Conservation (phyloP, 2,888 invertebrate species). For the Bugula neritina region DNA sequence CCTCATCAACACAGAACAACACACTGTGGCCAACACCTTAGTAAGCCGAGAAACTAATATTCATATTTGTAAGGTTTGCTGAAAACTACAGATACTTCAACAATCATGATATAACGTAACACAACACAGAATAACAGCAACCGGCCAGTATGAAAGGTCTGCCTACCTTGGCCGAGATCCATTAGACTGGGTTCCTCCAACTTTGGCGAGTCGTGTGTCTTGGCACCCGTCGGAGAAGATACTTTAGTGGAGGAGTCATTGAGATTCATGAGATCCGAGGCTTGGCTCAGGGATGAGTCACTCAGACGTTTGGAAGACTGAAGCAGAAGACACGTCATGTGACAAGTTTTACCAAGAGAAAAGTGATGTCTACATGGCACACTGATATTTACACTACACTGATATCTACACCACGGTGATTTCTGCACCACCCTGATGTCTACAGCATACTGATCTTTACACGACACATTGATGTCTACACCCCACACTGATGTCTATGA, state of each 20-base stretch:
- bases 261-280: not conserved
- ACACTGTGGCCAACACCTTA: too few relatives aligned
- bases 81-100: too few relatives aligned
- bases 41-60: too few relatives aligned
- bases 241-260: not conserved
- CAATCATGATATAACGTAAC: too few relatives aligned
- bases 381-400: not conserved
- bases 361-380: not conserved
- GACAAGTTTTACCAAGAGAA: too few relatives aligned
- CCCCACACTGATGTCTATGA: not conserved
- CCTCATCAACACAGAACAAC: too few relatives aligned
- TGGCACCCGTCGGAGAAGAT: not conserved
- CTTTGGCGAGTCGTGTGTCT: not conserved
- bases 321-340: not conserved
- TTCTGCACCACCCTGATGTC: not conserved
- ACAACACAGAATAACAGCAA: too few relatives aligned
- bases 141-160: too few relatives aligned
- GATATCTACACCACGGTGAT: not conserved
- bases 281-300: not conserved
- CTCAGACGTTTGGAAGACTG: not conserved
- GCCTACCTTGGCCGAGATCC: not conserved
- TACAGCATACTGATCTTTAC: not conserved
- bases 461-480: not conserved
- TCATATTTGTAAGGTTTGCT: too few relatives aligned
- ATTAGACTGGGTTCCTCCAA: slow-evolving; percentile 21